A percentile compares a stretch with the other conserved stretches of the same genome.
Conservation (phyloP, 1,140 invertebrate species). For the Druon quercuslanigerum region DNA sequence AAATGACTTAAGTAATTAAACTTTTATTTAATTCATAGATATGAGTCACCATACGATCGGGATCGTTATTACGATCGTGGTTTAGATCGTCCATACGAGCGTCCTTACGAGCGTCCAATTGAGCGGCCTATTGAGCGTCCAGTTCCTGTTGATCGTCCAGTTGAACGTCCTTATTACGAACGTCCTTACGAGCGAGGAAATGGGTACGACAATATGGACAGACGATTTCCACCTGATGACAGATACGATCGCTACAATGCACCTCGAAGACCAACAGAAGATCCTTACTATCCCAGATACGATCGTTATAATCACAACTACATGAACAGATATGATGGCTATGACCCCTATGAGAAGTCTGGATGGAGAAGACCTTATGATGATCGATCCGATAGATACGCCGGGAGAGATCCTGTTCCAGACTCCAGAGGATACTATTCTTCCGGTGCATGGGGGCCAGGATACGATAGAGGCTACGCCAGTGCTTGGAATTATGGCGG, state of each 20-base stretch:
- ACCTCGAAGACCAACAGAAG: slow-evolving; percentile 48
- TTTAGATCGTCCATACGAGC: slow-evolving; percentile 62
- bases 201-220: slow-evolving; percentile 68
- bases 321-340: slow-evolving; percentile 56
- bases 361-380: slow-evolving; percentile 57
- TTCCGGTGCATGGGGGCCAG: slow-evolving; percentile 56
- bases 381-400: slow-evolving; percentile 51
- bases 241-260: slow-evolving; percentile 60
- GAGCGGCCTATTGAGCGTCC: slow-evolving; percentile 26
- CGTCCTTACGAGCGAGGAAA: slow-evolving; percentile 66
- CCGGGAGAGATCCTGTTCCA: slow-evolving; percentile 43
- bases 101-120: slow-evolving; percentile 52
- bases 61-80: slow-evolving; percentile 59
- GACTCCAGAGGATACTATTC: slow-evolving; percentile 77
- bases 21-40: slow-evolving; percentile 54
- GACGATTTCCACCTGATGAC: slow-evolving; percentile 57
- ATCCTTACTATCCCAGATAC: slow-evolving; percentile 56
- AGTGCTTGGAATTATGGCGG: slow-evolving; percentile 67
- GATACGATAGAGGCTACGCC: slow-evolving; percentile 68
- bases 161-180: slow-evolving; percentile 48
- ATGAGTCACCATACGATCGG: slow-evolving; percentile 63
- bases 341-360: slow-evolving; percentile 61
- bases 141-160: slow-evolving; percentile 8
- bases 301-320: slow-evolving; percentile 59
- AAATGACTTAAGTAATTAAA: background rate